Evolutionary conservation across 2,888 invertebrate genomes (phyloP).

Genomic region (Cataglyphis altisquamis): DNA sequence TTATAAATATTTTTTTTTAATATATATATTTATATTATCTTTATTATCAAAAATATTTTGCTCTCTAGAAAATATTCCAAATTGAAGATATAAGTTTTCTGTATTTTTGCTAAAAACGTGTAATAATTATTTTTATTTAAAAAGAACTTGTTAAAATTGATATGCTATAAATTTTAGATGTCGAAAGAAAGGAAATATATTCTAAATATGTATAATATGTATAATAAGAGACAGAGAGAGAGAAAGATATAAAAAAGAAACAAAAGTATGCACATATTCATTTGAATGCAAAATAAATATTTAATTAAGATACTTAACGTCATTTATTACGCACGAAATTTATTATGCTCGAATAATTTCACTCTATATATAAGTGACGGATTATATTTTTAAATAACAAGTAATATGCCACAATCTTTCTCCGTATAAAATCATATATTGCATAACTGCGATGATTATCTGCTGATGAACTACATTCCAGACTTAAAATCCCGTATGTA

Average conservation of each 20-base stretch:
- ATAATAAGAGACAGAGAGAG: neutral
- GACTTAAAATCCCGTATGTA: neutral
- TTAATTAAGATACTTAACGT: slow-evolving; percentile 7
- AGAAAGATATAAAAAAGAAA: neutral
- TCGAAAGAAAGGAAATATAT: neutral
- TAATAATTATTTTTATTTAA: neutral
- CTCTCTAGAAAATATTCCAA: neutral
- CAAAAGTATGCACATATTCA: neutral
- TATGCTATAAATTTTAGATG: neutral
- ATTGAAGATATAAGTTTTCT: neutral
- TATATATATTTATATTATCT: neutral
- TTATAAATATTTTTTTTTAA: neutral
- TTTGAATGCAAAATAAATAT: neutral
- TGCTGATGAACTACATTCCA: slow-evolving; percentile 10
- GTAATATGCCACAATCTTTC: neutral
- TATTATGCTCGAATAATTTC: neutral
- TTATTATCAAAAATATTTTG: neutral
- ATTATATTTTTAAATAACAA: neutral
- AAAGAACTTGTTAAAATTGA: neutral
- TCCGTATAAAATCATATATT: neutral
- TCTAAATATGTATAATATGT: neutral
- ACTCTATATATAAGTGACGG: neutral
- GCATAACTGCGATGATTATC: neutral
- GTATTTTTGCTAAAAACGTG: neutral
- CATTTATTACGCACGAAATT: neutral